phyloP scores from a whole-genome alignment of 2,113 vertebrate genomes.

The Anguilla japonica region DNA sequence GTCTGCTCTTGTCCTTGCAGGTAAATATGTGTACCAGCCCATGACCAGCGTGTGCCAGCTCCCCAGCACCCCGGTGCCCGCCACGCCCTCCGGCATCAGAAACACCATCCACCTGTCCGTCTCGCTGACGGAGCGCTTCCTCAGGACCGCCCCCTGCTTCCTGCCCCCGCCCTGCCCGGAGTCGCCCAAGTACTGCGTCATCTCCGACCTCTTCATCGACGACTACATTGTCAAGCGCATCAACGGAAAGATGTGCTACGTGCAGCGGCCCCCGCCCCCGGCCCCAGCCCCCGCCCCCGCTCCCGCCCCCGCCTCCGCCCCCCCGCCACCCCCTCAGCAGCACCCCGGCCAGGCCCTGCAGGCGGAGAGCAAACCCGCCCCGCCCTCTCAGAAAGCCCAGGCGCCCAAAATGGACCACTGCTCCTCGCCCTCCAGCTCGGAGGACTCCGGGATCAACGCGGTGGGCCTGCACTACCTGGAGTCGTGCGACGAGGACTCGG shows the following conservation, averaged over 20 bases:
- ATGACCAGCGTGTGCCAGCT: slow-evolving; percentile 95
- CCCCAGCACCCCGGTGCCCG: slow-evolving; percentile 87
- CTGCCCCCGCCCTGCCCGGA: slow-evolving; percentile 84
- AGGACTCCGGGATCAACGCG: slow-evolving; percentile 96
- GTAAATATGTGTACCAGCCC: slow-evolving; percentile 96
- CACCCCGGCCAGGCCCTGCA: slow-evolving; percentile 25
- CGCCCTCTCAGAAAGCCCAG: slow-evolving; percentile 69
- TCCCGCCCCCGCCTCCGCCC: slow-evolving; percentile 43
- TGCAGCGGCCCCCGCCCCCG: slow-evolving; percentile 80
- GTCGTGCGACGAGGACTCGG: slow-evolving; percentile 90
- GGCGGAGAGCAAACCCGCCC: slow-evolving; percentile 52
- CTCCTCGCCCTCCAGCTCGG: slow-evolving; percentile 92
- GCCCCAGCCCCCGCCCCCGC: slow-evolving; percentile 54
- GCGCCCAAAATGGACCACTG: slow-evolving; percentile 89
- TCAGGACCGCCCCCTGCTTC: slow-evolving; percentile 87
- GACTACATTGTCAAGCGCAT: slow-evolving; percentile 96
- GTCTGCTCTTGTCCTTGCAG: slow-evolving; percentile 57
- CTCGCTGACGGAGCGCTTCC: slow-evolving; percentile 86
- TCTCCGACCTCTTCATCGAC: slow-evolving; percentile 92
- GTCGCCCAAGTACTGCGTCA: slow-evolving; percentile 89
- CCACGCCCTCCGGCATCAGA: slow-evolving; percentile 68
- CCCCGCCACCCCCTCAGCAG: slow-evolving; percentile 36
- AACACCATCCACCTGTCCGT: slow-evolving; percentile 88
- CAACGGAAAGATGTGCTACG: slow-evolving; percentile 98
- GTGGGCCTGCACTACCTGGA: slow-evolving; percentile 88